A percentile compares a stretch with the other conserved stretches of the same genome.
phyloP scores from a whole-genome alignment of 2,888 invertebrate genomes.

The Chaitophorus viminalis region DNA sequence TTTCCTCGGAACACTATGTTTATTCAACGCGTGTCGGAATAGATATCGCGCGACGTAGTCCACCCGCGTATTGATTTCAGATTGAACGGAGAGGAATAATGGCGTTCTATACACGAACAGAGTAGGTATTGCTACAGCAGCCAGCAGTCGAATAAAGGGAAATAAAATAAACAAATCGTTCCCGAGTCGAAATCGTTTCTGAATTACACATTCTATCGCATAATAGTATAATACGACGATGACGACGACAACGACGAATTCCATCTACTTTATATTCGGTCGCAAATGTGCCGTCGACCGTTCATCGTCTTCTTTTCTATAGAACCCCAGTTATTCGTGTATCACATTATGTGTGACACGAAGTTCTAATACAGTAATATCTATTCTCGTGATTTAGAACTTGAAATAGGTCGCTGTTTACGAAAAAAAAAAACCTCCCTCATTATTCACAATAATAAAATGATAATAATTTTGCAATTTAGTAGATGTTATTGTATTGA shows the following conservation, averaged over 20 bases:
- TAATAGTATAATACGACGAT: too few relatives aligned
- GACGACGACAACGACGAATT: not conserved
- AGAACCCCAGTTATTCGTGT: too few relatives aligned
- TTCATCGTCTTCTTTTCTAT: not conserved
- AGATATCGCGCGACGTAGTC: not conserved
- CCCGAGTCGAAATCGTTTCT: not conserved
- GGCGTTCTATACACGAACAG: not conserved
- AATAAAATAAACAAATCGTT: constrained; percentile 39
- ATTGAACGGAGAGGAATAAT: not conserved
- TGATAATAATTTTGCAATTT: too few relatives aligned
- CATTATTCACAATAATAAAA: too few relatives aligned
- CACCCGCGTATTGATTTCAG: constrained; percentile 1
- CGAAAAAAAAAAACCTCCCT: too few relatives aligned
- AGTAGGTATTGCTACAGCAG: too few relatives aligned
- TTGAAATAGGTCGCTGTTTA: too few relatives aligned
- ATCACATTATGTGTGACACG: too few relatives aligned
- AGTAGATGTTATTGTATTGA: too few relatives aligned
- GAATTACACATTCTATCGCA: constrained; percentile 4
- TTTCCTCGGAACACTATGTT: not conserved
- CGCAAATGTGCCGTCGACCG: not conserved
- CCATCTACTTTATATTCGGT: not conserved
- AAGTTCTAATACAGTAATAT: too few relatives aligned
- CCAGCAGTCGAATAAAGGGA: not conserved
- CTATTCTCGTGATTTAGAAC: too few relatives aligned
- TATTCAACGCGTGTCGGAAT: not conserved